A percentile compares a stretch with the other conserved stretches of the same genome.
Evolutionary conservation across 2,113 vertebrate species (phyloP).

Genomic region (Nothobranchius furzeri): DNA sequence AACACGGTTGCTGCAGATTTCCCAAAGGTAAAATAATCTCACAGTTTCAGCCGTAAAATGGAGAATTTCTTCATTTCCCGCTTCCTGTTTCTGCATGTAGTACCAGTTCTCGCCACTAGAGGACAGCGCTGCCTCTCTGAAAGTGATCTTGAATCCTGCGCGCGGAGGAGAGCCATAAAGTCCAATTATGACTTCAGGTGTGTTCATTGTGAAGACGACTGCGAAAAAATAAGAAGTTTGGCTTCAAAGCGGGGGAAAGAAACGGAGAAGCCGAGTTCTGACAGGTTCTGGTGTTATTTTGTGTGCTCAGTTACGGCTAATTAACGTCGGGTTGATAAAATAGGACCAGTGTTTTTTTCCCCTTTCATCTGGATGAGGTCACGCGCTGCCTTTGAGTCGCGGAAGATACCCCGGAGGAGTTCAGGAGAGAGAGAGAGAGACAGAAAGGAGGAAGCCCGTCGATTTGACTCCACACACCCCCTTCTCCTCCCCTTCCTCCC

Average conservation of each 20-base stretch:
- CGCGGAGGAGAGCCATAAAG: background rate
- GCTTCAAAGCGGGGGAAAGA: background rate
- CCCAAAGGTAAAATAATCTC: too few species aligned
- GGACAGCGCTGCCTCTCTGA: background rate
- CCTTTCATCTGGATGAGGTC: background rate
- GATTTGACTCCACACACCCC: too few species aligned
- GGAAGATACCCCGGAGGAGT: background rate
- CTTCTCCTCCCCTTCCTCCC: background rate
- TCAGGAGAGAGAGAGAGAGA: too few species aligned
- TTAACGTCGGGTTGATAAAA: too few species aligned
- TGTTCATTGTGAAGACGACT: background rate
- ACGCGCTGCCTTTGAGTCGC: constrained; percentile 1
- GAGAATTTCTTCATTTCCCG: background rate
- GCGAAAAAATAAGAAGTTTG: background rate
- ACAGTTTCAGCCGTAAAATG: background rate
- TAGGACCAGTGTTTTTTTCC: too few species aligned
- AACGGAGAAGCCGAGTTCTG: background rate
- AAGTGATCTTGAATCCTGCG: background rate
- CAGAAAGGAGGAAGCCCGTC: background rate
- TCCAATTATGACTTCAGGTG: background rate
- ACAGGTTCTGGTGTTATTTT: background rate
- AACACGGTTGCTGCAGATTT: too few species aligned
- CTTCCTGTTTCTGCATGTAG: background rate
- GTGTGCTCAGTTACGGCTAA: background rate
- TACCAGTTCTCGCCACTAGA: background rate